These are phyloP conservation scores for Darevskia nairensis DNA, from an alignment of 2,797 vertebrate species.

Conservation along the genomic window DNA sequence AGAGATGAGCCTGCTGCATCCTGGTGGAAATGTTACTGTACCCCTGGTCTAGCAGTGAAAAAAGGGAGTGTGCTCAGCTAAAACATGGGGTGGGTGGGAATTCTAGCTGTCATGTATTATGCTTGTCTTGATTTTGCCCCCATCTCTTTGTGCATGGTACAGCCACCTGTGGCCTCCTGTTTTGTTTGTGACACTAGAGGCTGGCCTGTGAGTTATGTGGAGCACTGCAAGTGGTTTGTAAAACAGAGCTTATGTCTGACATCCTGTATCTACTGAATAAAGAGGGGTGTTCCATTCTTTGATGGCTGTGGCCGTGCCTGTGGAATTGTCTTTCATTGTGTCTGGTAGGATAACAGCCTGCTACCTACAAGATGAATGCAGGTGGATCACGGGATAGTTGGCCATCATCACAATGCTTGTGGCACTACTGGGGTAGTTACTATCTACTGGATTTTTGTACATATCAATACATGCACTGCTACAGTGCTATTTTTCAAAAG, in stretches of 20 bases:
- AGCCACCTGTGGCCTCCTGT: conserved; percentile 21
- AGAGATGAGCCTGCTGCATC: neutral
- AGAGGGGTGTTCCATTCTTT: conserved; percentile 7
- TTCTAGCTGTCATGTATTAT: conserved; percentile 57
- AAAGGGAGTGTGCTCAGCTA: neutral
- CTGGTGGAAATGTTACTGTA: neutral
- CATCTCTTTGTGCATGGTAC: conserved; percentile 49
- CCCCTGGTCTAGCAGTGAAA: neutral
- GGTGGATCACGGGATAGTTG: neutral
- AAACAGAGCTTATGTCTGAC: conserved; percentile 17
- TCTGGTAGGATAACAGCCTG: neutral
- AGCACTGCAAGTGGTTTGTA: conserved; percentile 26
- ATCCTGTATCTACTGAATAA: conserved; percentile 43
- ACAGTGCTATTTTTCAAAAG: too few species aligned
- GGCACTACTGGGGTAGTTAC: neutral
- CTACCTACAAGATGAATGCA: neutral
- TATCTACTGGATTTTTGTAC: neutral
- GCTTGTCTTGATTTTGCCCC: conserved; percentile 57
- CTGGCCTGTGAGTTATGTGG: conserved; percentile 9
- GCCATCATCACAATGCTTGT: neutral
- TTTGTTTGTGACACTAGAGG: conserved; percentile 25
- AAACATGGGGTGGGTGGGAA: conserved; percentile 34
- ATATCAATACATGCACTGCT: neutral
- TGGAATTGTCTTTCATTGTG: neutral
- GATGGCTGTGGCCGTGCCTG: neutral